These are phyloP conservation scores for Polypterus bichir DNA, from an alignment of 2,113 vertebrate species.

Conservation along the genomic window DNA sequence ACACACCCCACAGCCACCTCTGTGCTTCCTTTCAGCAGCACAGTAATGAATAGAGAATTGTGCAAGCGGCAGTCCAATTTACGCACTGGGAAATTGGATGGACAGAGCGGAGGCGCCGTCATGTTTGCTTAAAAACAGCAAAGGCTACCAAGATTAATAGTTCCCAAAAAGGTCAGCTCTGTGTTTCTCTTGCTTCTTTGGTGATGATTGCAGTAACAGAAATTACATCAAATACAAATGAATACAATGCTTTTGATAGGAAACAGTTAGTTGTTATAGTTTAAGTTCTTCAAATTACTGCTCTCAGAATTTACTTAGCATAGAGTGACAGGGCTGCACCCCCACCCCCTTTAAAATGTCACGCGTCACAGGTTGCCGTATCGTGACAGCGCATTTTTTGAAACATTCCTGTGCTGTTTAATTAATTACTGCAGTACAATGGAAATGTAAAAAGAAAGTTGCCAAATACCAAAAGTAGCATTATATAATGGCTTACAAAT, in stretches of 20 bases:
- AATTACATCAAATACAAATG: constrained; percentile 44
- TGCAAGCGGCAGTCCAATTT: constrained; percentile 78
- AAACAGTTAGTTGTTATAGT: constrained; percentile 1
- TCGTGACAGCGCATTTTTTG: neutral
- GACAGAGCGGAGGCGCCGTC: constrained; percentile 61
- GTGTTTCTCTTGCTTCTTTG: constrained; percentile 40
- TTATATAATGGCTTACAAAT: no score
- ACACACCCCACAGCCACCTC: constrained; percentile 58
- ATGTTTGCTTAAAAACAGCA: constrained; percentile 84
- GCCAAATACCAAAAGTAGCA: no score
- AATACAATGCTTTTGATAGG: neutral
- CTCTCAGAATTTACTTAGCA: constrained; percentile 15
- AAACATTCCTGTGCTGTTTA: no score
- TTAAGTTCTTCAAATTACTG: constrained; percentile 13
- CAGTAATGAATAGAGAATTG: constrained; percentile 94
- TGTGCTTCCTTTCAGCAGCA: constrained; percentile 74
- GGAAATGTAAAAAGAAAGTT: no score
- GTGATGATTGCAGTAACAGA: constrained; percentile 50
- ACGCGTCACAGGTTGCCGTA: neutral
- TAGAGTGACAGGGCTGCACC: neutral
- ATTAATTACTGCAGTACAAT: no score
- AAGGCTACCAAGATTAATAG: constrained; percentile 65
- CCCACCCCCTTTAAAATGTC: neutral
- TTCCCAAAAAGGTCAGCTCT: constrained; percentile 78
- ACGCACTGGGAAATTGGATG: constrained; percentile 77